Evolutionary conservation across 2,888 invertebrate species (phyloP).

Genomic region (Meghimatium bilineatum): DNA sequence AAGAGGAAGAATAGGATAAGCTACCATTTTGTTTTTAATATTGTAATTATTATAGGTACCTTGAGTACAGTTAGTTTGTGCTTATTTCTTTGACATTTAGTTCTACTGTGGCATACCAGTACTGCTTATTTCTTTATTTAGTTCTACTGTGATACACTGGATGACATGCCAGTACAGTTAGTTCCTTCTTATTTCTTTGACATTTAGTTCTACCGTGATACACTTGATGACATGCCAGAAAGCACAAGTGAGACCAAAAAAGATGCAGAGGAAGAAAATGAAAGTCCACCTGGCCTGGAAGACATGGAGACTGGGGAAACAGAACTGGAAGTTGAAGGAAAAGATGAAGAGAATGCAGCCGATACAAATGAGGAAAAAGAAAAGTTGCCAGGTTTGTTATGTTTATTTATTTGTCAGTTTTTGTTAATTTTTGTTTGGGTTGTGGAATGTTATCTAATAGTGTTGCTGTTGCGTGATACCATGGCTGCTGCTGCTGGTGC

Average conservation of each 20-base stretch:
- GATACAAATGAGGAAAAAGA: constrained; percentile 19
- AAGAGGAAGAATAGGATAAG: too few species aligned
- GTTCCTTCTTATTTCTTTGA: neutral
- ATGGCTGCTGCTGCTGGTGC: too few species aligned
- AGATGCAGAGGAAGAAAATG: constrained; percentile 24
- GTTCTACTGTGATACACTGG: too few species aligned
- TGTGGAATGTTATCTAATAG: too few species aligned
- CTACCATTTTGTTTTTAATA: too few species aligned
- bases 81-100: constrained; percentile 69
- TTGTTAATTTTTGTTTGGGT: too few species aligned
- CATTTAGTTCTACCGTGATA: constrained; percentile 91
- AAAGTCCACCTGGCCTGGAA: constrained; percentile 53
- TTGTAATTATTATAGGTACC: too few species aligned
- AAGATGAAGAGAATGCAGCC: constrained; percentile 32
- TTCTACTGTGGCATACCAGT: constrained; percentile 96
- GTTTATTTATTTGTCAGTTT: too few species aligned
- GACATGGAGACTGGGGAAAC: constrained; percentile 48
- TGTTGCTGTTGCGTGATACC: too few species aligned
- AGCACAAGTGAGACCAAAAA: constrained; percentile 46
- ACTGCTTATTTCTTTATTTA: too few species aligned
- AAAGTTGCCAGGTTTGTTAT: constrained; percentile 22
- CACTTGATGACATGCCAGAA: constrained; percentile 82
- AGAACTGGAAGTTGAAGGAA: constrained; percentile 12
- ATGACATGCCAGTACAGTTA: too few species aligned
- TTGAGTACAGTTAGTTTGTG: too few species aligned